phyloP scores from a whole-genome alignment of 1,140 invertebrate genomes.

The Ceratitis capitata region DNA sequence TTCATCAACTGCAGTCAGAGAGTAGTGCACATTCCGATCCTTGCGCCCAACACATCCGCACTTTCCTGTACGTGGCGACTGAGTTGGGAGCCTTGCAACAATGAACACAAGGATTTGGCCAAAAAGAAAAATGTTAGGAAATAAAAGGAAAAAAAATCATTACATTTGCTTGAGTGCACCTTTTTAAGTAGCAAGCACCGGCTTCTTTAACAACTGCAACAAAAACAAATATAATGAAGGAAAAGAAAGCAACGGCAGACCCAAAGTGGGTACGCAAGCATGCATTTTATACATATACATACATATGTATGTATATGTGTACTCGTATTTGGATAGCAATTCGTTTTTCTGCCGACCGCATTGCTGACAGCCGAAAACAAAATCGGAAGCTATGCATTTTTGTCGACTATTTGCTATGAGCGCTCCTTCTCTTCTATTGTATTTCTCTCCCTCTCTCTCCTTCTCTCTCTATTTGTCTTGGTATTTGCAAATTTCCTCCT shows the following conservation, averaged over 20 bases:
- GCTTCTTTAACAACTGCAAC: not conserved
- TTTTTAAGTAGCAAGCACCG: conserved; percentile 45
- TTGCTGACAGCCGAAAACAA: not conserved
- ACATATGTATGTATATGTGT: too few relatives aligned
- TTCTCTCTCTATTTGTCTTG: not conserved
- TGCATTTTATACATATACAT: too few relatives aligned
- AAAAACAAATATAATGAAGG: not conserved
- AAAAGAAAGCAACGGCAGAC: not conserved
- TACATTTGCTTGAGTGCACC: conserved; percentile 53
- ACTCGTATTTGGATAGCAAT: not conserved
- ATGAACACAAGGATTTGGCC: not conserved
- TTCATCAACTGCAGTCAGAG: not conserved
- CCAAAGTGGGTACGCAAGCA: too few relatives aligned
- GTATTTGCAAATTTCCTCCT: not conserved
- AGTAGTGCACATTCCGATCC: not conserved
- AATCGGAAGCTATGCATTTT: not conserved
- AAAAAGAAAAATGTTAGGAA: not conserved
- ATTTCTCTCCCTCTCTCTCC: not conserved
- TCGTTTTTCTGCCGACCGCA: not conserved
- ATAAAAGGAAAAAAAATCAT: conserved; percentile 46
- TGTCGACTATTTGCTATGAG: not conserved
- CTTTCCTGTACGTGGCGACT: not conserved
- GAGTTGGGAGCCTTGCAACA: not conserved
- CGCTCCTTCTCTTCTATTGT: too few relatives aligned
- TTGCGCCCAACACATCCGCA: not conserved